These are phyloP conservation scores for Leptopilina syphax DNA, from an alignment of 2,888 invertebrate species.

Conservation along the genomic window DNA sequence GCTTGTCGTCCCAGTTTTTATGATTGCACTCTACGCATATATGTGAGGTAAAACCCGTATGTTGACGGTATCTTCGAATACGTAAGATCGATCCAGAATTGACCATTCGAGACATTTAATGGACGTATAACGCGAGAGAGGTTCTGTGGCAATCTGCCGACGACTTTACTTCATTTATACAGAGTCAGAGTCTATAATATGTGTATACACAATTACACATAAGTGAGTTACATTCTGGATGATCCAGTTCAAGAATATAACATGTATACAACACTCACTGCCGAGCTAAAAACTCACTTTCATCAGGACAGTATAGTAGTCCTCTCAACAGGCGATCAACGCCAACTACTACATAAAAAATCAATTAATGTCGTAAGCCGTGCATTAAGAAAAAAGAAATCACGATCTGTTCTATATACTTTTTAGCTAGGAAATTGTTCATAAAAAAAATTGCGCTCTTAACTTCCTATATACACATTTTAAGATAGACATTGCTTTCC, in stretches of 20 bases:
- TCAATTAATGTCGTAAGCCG: constrained; percentile 16
- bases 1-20: constrained; percentile 26
- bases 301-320: constrained; percentile 19
- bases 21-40: neutral
- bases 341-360: neutral
- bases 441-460: neutral
- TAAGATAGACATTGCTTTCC: neutral
- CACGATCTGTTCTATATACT: neutral
- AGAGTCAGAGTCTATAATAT: neutral
- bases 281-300: constrained; percentile 16
- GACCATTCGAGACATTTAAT: constrained; percentile 30
- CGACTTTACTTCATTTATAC: neutral
- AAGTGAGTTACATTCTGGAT: constrained; percentile 40
- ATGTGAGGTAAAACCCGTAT: neutral
- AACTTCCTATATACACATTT: neutral
- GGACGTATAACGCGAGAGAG: constrained; percentile 15
- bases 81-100: constrained; percentile 32
- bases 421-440: neutral
- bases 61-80: constrained; percentile 1
- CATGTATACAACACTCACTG: constrained; percentile 16
- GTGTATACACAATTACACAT: neutral
- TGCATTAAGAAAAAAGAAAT: neutral
- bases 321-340: neutral
- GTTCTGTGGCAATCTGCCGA: constrained; percentile 26
- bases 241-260: constrained; percentile 41